Evolutionary conservation across 1,140 invertebrate species (phyloP).

Genomic region (Oedothorax gibbosus): DNA sequence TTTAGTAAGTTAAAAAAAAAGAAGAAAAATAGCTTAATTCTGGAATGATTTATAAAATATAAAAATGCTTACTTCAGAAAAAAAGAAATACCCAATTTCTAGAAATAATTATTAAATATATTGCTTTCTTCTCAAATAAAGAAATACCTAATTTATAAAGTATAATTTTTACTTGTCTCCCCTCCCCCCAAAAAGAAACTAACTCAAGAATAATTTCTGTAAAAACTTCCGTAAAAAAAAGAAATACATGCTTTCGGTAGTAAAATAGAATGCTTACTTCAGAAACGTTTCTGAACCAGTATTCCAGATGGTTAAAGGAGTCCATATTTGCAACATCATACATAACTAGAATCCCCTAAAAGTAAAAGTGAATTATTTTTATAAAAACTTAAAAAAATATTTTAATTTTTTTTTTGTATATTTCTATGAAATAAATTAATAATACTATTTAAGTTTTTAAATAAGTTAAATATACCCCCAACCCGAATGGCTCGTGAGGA

Average conservation of each 20-base stretch:
- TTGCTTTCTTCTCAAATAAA: neutral
- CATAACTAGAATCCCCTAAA: constrained; percentile 84
- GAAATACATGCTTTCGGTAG: neutral
- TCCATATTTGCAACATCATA: constrained; percentile 88
- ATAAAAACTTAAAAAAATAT: too few species aligned
- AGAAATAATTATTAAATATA: neutral
- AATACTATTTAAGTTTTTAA: too few species aligned
- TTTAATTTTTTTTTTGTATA: too few species aligned
- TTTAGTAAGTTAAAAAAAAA: neutral
- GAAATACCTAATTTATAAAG: too few species aligned
- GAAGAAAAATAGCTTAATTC: neutral
- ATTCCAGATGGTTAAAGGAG: constrained; percentile 86
- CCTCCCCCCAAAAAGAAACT: too few species aligned
- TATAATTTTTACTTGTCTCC: too few species aligned
- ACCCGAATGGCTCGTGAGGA: too few species aligned
- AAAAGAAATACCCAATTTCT: too few species aligned
- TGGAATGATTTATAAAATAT: neutral
- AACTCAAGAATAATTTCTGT: too few species aligned
- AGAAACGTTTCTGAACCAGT: constrained; percentile 88
- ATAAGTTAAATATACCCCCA: too few species aligned
- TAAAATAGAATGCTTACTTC: constrained; percentile 72
- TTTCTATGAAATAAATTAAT: too few species aligned
- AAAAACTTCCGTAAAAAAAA: constrained; percentile 1
- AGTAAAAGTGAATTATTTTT: neutral
- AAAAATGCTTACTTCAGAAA: too few species aligned